A percentile compares a stretch with the other conserved stretches of the same genome.
These are phyloP conservation scores for Elmis aenea DNA, from an alignment of 2,888 invertebrate genomes.

Conservation along the genomic window DNA sequence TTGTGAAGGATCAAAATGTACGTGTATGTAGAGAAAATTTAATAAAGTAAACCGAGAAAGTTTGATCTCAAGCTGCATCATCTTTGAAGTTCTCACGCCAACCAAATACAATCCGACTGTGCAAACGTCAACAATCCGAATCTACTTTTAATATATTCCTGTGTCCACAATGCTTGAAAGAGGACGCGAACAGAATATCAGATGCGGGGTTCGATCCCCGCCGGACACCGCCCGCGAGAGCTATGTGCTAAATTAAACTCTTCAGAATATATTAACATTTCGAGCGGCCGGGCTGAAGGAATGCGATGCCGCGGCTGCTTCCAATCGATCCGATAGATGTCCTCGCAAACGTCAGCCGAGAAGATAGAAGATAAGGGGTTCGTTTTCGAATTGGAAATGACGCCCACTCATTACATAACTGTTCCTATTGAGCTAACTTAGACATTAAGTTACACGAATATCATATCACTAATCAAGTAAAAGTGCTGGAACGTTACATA, in stretches of 20 bases:
- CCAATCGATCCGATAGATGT: constrained; percentile 35
- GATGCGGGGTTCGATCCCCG: constrained; percentile 33
- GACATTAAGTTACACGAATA: no score
- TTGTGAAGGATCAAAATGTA: no score
- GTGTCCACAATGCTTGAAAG: constrained; percentile 45
- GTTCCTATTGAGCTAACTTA: no score
- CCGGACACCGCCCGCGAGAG: constrained; percentile 38
- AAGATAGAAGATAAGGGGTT: constrained; percentile 15
- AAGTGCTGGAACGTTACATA: no score
- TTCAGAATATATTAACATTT: constrained; percentile 49
- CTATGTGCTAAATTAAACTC: constrained; percentile 50
- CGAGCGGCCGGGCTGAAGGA: constrained; percentile 38
- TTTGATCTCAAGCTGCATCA: no score
- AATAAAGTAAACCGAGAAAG: no score
- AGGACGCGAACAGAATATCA: constrained; percentile 46
- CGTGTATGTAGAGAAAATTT: no score
- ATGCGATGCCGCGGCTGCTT: constrained; percentile 26
- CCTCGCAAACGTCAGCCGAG: constrained; percentile 20
- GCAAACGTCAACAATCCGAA: constrained; percentile 47
- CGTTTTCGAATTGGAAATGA: constrained; percentile 18
- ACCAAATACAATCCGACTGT: constrained; percentile 28
- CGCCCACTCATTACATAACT: background rate
- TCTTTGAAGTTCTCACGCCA: constrained; percentile 38
- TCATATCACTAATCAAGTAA: no score
- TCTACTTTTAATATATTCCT: constrained; percentile 49